Base-by-base conservation (phyloP, 1,140 invertebrate genomes). In the Diabrotica virgifera region DNA sequence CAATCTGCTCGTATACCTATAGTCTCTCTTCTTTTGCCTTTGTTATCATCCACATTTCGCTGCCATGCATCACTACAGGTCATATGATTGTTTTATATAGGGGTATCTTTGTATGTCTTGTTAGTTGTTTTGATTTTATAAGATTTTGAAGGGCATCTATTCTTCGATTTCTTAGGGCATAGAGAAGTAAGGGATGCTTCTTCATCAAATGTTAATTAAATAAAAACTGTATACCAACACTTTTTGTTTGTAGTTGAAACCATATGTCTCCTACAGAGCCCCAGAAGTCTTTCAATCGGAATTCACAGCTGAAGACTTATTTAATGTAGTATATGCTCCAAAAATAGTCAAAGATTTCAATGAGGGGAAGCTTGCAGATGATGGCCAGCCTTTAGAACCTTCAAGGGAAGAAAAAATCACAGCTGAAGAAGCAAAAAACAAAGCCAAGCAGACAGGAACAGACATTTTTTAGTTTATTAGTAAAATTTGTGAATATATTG, bases 201-300 rank as follows among this genome's bases (percentile, higher is more conserved):
- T 50, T 50, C 40, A 50, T 50, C 6, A 50, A 50, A 50, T 11
- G 11, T 7, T 24, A 24, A 24, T 24, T 11, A 14, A 35, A 8
- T n/a, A 9, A 57, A 57, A 35, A 57, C 36, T 7, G n/a, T 12
- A 46, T 50, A 24, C 4, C 4, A 24, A 24, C 8, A 55, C 65
- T 67, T 67, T 87, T n/a, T 8, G 35, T 58, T 85, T 24, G 57
- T 78, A 87, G 80, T 81, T 98, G 35, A 96, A 96, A 79, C 94
- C 96, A 0, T 98, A 98, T 76, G 96, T 98, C 0, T 94, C 93
- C 0, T 98, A 97, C 72, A 85, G 85, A 79, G 85, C 86, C 0
- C 80, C 84, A 8, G 88, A 94, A 60, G 83, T 96, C 5, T 75
- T 82, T 10, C 90, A 95, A 77, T 84, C 86, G 7, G 86, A 91